Percentiles rank a stretch among this genome's conserved stretches.
Conservation (phyloP, 2,113 vertebrate genomes). For the Canis aureus region DNA sequence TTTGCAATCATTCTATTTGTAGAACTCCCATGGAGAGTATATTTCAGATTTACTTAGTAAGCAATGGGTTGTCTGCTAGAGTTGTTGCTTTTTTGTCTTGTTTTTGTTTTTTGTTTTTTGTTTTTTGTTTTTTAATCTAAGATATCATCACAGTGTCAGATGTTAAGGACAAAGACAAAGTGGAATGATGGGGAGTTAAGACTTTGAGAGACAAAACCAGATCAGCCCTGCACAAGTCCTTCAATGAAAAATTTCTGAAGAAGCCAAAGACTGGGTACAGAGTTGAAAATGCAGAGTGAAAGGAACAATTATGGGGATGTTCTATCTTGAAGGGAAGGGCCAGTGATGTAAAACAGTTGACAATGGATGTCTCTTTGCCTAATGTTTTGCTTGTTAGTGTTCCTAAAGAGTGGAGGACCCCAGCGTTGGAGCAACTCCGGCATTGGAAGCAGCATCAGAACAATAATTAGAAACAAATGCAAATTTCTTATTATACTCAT, state of each 20-base stretch:
- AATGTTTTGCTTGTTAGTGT: not conserved
- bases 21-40: not conserved
- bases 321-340: not conserved
- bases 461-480: not conserved
- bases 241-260: not conserved
- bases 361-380: not conserved
- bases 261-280: not conserved
- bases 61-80: not conserved
- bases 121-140: not conserved
- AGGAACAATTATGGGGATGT: not conserved
- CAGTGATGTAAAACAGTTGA: not conserved
- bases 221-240: not conserved
- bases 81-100: not conserved
- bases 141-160: not conserved
- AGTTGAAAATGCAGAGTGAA: slow-evolving; percentile 13
- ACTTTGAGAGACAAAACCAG: not conserved
- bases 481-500: not conserved
- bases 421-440: not conserved
- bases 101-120: not conserved
- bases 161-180: not conserved
- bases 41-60: slow-evolving; percentile 59
- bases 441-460: not conserved
- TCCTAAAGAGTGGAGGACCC: not conserved
- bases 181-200: not conserved
- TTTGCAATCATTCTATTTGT: slow-evolving; percentile 30